A percentile compares a stretch with the other conserved stretches of the same genome.
Evolutionary conservation across 2,797 vertebrate genomes (phyloP).

Genomic region (Sebastiscus tertius): DNA sequence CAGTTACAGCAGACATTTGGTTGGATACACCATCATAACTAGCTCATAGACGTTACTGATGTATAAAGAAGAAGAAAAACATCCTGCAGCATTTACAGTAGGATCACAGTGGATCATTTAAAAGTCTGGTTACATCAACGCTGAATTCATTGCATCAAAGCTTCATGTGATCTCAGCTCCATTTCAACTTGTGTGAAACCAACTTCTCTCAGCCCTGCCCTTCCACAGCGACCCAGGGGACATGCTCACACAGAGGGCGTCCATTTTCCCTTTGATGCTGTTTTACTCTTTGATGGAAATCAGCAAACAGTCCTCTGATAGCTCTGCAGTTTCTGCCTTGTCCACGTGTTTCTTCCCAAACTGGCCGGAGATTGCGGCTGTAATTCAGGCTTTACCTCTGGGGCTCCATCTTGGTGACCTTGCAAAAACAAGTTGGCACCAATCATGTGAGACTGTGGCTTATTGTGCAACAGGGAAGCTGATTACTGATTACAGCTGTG

Average conservation of each 20-base stretch:
- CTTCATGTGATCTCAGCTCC: conserved; percentile 26
- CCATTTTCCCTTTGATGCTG: conserved; percentile 49
- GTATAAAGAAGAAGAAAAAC: background rate
- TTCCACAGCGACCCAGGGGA: conserved; percentile 42
- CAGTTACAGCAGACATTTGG: background rate
- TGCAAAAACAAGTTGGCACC: conserved; percentile 13
- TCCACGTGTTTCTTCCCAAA: conserved; percentile 33
- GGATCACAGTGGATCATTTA: background rate
- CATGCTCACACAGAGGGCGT: conserved; percentile 20
- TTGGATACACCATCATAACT: rapidly evolving
- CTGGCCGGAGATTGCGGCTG: background rate
- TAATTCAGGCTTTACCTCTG: conserved; percentile 8
- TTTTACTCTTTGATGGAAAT: conserved; percentile 65
- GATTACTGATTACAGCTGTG: conserved; percentile 36
- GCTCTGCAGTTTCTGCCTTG: background rate
- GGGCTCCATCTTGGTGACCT: conserved; percentile 26
- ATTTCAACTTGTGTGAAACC: conserved; percentile 33
- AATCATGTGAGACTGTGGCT: conserved; percentile 11
- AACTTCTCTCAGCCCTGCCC: conserved; percentile 36
- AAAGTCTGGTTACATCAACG: conserved; percentile 16
- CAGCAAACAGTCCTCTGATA: conserved; percentile 38
- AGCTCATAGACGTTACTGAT: background rate
- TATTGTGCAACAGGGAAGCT: conserved; percentile 20
- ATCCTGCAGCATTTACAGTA: background rate
- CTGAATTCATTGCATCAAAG: conserved; percentile 33